Conservation (phyloP, 2,113 vertebrate species). For the Laterallus jamaicensis region DNA sequence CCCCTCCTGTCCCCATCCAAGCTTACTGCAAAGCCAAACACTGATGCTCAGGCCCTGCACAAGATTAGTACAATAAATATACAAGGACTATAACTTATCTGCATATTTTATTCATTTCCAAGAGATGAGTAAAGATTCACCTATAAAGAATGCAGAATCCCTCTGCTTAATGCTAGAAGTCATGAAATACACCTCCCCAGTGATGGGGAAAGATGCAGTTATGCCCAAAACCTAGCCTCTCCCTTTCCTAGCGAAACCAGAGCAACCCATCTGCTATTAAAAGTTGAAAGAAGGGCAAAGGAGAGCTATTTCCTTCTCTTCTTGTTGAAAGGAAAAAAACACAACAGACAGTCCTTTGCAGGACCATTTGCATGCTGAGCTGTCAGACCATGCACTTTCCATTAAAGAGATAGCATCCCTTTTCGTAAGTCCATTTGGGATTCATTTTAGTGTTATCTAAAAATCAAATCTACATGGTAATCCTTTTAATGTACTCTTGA, state of each 20-base stretch:
- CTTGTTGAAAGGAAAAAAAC: conserved; percentile 64
- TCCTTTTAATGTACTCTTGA: conserved; percentile 90
- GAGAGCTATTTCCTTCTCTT: conserved; percentile 67
- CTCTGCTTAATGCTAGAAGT: conserved; percentile 78
- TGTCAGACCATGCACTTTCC: conserved; percentile 91
- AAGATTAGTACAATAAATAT: neutral
- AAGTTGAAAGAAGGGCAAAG: conserved; percentile 65
- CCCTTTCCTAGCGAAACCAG: conserved; percentile 73
- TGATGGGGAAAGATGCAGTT: conserved; percentile 73
- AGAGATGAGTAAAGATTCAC: neutral
- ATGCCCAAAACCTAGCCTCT: conserved; percentile 63
- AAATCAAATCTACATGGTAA: conserved; percentile 91
- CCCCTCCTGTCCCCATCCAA: neutral
- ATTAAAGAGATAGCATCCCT: conserved; percentile 94
- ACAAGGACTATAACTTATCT: neutral
- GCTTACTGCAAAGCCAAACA: neutral
- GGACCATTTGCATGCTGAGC: conserved; percentile 85
- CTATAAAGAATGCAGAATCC: neutral
- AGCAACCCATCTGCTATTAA: conserved; percentile 79
- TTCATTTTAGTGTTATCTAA: conserved; percentile 92
- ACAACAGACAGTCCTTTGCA: conserved; percentile 72
- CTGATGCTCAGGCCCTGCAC: neutral
- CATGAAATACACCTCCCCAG: conserved; percentile 68
- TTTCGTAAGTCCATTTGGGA: conserved; percentile 92
- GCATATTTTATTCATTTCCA: neutral